Conservation (phyloP, 2,888 invertebrate genomes). For the Aporophyla lueneburgensis region DNA sequence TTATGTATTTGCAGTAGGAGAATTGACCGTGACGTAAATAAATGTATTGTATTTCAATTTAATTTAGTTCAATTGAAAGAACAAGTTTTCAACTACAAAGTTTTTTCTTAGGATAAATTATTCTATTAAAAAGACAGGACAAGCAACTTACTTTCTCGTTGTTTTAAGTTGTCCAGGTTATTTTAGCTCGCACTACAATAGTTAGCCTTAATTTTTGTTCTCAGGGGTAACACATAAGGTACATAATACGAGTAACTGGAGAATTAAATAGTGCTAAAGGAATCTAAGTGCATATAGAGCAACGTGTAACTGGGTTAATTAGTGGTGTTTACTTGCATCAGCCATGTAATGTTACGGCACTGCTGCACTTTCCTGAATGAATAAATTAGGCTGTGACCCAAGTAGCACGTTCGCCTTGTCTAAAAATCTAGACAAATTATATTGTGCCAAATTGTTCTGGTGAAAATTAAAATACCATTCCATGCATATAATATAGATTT, state of each 20-base stretch:
- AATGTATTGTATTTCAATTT: too few species aligned
- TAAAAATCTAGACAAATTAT: conserved; percentile 44
- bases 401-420: conserved; percentile 39
- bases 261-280: conserved; percentile 60
- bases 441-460: conserved; percentile 28
- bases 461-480: conserved; percentile 35
- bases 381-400: conserved; percentile 65
- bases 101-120: too few species aligned
- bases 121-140: too few species aligned
- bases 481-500: too few species aligned
- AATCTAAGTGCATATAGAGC: conserved; percentile 59
- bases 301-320: conserved; percentile 69
- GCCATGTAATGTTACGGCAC: conserved; percentile 63
- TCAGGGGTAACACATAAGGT: conserved; percentile 42
- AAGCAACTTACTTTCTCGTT: neutral
- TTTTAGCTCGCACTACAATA: conserved; percentile 39
- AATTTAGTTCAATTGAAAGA: too few species aligned
- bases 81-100: too few species aligned
- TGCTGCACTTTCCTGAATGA: conserved; percentile 68
- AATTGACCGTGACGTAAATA: too few species aligned
- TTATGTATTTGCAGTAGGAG: too few species aligned
- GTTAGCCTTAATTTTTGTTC: conserved; percentile 35
- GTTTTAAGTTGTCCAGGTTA: conserved; percentile 10
- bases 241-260: conserved; percentile 37
- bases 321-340: conserved; percentile 67